These are phyloP conservation scores for Yponomeuta sedellus DNA, from an alignment of 2,888 invertebrate genomes.

Conservation along the genomic window DNA sequence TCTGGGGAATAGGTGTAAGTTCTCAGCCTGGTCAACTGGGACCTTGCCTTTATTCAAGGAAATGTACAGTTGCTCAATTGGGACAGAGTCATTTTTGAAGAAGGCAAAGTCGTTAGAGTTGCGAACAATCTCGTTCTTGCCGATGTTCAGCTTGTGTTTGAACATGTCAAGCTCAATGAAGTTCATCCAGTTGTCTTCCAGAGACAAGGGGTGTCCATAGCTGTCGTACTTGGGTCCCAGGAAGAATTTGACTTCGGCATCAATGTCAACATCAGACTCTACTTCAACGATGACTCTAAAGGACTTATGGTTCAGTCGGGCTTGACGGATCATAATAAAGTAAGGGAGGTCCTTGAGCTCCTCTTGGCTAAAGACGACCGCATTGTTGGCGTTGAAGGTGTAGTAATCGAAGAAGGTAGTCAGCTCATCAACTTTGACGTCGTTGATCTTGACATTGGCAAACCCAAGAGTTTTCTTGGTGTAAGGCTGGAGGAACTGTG, in stretches of 20 bases:
- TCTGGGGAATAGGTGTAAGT: conserved; percentile 79
- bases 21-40: conserved; percentile 68
- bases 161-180: conserved; percentile 80
- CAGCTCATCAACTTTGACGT: conserved; percentile 78
- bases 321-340: conserved; percentile 78
- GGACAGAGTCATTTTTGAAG: conserved; percentile 78
- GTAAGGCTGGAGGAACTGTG: conserved; percentile 76
- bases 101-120: conserved; percentile 79
- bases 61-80: conserved; percentile 76
- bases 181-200: conserved; percentile 76
- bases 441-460: conserved; percentile 77
- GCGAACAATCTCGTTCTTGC: conserved; percentile 80
- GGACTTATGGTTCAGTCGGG: conserved; percentile 82
- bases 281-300: conserved; percentile 79
- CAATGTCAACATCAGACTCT: conserved; percentile 73
- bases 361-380: conserved; percentile 42
- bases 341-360: conserved; percentile 49
- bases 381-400: conserved; percentile 78
- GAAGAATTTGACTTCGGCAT: conserved; percentile 79
- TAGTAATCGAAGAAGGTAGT: conserved; percentile 81
- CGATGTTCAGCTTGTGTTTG: conserved; percentile 74
- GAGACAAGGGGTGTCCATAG: conserved; percentile 62
- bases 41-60: conserved; percentile 72
- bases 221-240: conserved; percentile 82
- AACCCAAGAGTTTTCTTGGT: conserved; percentile 72